Percentiles rank a stretch among this genome's conserved stretches.
Conservation (phyloP, 1,140 invertebrate genomes). For the Drosophila virilis region DNA sequence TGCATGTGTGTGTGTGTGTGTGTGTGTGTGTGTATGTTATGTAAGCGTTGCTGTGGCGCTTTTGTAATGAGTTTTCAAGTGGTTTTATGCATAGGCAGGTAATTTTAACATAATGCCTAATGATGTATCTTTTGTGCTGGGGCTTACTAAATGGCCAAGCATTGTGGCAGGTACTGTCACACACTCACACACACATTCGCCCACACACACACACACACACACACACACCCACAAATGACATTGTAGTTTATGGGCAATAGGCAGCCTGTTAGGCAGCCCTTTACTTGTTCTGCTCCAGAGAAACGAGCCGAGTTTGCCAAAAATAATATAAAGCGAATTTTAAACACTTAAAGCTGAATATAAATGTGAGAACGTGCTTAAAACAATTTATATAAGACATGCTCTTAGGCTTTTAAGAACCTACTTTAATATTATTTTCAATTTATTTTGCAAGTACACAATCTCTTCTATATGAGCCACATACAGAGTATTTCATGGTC, state of each 20-base stretch:
- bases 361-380: neutral
- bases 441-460: too few relatives aligned
- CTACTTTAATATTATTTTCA: too few relatives aligned
- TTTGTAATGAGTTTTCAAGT: conserved; percentile 81
- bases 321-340: conserved; percentile 1
- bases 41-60: conserved; percentile 44
- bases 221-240: neutral
- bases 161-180: conserved; percentile 11
- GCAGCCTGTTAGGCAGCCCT: conserved; percentile 19
- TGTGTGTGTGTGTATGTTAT: conserved; percentile 33
- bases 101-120: conserved; percentile 80
- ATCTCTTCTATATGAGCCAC: too few relatives aligned
- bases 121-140: conserved; percentile 67
- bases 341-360: conserved; percentile 2
- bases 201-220: neutral
- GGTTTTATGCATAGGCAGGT: conserved; percentile 78
- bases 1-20: conserved; percentile 12
- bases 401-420: neutral
- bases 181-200: neutral
- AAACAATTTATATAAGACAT: neutral
- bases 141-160: conserved; percentile 33
- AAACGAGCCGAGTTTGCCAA: neutral
- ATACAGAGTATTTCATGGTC: neutral
- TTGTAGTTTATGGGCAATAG: conserved; percentile 16
- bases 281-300: conserved; percentile 18